phyloP scores from a whole-genome alignment of 2,888 invertebrate species.

The Temnothorax rugatulus region DNA sequence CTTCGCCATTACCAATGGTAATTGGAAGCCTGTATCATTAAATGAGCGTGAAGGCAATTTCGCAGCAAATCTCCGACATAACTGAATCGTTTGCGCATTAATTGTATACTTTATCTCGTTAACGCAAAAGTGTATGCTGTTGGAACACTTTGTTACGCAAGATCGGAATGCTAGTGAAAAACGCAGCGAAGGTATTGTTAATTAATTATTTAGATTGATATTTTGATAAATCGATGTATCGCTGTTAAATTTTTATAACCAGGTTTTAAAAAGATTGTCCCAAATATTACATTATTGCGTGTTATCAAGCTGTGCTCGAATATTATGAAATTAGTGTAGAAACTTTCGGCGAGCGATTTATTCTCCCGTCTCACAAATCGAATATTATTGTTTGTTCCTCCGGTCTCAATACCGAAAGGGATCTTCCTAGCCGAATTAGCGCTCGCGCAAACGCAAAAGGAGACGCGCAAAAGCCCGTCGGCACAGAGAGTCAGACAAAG shows the following conservation, averaged over 20 bases:
- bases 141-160: neutral
- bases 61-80: neutral
- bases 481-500: constrained; percentile 19
- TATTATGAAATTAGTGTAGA: constrained; percentile 12
- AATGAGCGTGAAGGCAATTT: constrained; percentile 25
- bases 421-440: constrained; percentile 3
- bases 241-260: neutral
- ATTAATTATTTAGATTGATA: neutral
- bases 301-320: neutral
- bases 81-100: neutral
- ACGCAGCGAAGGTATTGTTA: neutral
- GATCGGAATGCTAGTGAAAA: constrained; percentile 8
- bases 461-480: constrained; percentile 12
- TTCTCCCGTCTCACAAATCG: neutral
- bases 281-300: neutral
- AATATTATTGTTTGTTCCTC: constrained; percentile 21
- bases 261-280: neutral
- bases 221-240: neutral
- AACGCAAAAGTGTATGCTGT: neutral
- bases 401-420: neutral
- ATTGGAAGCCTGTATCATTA: constrained; percentile 26
- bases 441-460: constrained; percentile 11
- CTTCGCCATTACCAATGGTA: constrained; percentile 10
- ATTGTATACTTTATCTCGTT: neutral
- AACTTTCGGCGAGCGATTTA: constrained; percentile 13